phyloP scores from a whole-genome alignment of 2,888 invertebrate species.

The Branchellion lobata region DNA sequence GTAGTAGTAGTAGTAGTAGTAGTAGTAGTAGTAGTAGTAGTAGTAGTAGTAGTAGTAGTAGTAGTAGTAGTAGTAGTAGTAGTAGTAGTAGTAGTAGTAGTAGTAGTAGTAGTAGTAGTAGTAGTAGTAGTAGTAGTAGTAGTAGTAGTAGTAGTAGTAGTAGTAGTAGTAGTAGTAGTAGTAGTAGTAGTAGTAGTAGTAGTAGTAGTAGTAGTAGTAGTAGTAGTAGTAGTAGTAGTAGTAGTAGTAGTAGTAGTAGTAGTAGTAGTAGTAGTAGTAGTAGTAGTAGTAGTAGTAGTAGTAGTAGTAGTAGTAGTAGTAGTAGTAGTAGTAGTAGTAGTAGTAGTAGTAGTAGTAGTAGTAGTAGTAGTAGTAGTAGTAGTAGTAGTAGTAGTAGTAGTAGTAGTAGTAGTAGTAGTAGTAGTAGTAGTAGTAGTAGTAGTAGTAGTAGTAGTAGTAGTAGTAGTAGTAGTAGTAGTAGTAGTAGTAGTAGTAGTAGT shows the following conservation, averaged over 20 bases:
- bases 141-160: slow-evolving; percentile 38
- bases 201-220: too few relatives aligned
- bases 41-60: slow-evolving; percentile 35
- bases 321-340: too few relatives aligned
- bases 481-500: slow-evolving; percentile 38
- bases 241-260: too few relatives aligned
- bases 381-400: slow-evolving; percentile 29
- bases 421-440: slow-evolving; percentile 17
- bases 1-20: slow-evolving; percentile 41
- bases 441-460: slow-evolving; percentile 37
- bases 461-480: slow-evolving; percentile 40
- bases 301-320: too few relatives aligned
- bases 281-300: too few relatives aligned
- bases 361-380: not conserved
- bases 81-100: slow-evolving; percentile 38
- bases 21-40: slow-evolving; percentile 38
- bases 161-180: too few relatives aligned
- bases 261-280: too few relatives aligned
- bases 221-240: too few relatives aligned
- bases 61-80: slow-evolving; percentile 38
- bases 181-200: too few relatives aligned
- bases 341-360: too few relatives aligned
- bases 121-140: slow-evolving; percentile 31
- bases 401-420: slow-evolving; percentile 20
- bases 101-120: slow-evolving; percentile 40